These are phyloP conservation scores for Choloepus didactylus DNA, from an alignment of 2,797 vertebrate genomes.

Conservation along the genomic window DNA sequence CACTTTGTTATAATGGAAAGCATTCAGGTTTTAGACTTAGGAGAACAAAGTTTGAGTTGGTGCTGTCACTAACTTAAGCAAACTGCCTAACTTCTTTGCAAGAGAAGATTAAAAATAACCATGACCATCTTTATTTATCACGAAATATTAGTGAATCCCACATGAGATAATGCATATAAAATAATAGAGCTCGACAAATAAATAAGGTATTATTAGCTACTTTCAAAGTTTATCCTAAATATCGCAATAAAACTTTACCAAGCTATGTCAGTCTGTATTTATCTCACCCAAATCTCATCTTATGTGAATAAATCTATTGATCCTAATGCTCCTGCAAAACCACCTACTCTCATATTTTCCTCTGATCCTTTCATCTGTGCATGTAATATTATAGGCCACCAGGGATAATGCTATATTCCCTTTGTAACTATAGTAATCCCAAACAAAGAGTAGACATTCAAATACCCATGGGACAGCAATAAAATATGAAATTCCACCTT, in stretches of 20 bases:
- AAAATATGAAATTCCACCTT: background rate
- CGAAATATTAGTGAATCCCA: background rate
- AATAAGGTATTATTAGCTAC: background rate
- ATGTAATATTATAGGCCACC: background rate
- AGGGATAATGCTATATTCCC: background rate
- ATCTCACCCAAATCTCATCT: background rate
- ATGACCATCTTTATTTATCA: background rate
- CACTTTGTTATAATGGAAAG: background rate
- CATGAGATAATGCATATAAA: background rate
- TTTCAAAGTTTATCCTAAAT: conserved; percentile 3
- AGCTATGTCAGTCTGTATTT: background rate
- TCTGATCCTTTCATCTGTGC: background rate
- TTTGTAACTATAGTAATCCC: background rate
- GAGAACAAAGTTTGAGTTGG: background rate
- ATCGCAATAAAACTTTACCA: background rate
- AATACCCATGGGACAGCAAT: background rate
- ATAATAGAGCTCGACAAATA: background rate
- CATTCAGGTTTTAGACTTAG: background rate
- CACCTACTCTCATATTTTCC: background rate
- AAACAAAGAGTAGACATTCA: background rate
- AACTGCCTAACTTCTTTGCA: background rate
- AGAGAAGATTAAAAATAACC: background rate
- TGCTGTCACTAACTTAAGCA: background rate
- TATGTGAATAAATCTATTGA: background rate
- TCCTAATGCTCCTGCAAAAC: background rate